phyloP scores from a whole-genome alignment of 2,113 vertebrate species.

The Platichthys flesus region DNA sequence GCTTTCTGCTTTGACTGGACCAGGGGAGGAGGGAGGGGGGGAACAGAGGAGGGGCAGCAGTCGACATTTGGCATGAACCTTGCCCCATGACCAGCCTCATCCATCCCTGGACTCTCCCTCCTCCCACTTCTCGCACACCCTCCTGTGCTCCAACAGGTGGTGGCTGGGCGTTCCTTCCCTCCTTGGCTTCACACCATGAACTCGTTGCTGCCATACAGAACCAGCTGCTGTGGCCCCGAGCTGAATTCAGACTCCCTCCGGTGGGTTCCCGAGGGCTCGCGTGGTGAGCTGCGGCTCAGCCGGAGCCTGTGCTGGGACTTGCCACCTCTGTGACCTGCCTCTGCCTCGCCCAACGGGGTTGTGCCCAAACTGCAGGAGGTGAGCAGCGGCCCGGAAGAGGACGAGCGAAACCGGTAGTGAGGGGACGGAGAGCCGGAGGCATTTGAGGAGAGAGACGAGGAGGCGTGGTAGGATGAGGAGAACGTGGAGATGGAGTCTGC shows the following conservation, averaged over 20 bases:
- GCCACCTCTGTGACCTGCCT: slow-evolving; percentile 61
- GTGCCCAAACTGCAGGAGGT: slow-evolving; percentile 76
- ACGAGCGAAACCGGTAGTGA: slow-evolving; percentile 84
- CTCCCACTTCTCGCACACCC: slow-evolving; percentile 11
- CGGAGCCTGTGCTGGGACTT: slow-evolving; percentile 86
- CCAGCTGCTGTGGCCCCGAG: slow-evolving; percentile 83
- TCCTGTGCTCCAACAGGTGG: slow-evolving; percentile 8
- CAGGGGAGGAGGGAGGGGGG: slow-evolving; percentile 25
- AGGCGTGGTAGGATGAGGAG: slow-evolving; percentile 80
- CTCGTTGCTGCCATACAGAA: slow-evolving; percentile 92
- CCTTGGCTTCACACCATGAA: slow-evolving; percentile 91
- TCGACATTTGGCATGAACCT: neutral
- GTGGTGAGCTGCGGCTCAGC: slow-evolving; percentile 89
- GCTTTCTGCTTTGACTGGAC: slow-evolving; percentile 17
- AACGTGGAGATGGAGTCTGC: slow-evolving; percentile 71
- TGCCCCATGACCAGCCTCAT: slow-evolving; percentile 47
- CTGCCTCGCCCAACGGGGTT: slow-evolving; percentile 52
- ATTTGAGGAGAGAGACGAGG: slow-evolving; percentile 83
- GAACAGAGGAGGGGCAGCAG: slow-evolving; percentile 37
- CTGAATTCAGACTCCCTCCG: slow-evolving; percentile 85
- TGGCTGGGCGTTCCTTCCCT: neutral
- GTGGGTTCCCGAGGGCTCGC: slow-evolving; percentile 83
- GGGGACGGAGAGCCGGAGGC: slow-evolving; percentile 79
- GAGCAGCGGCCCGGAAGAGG: slow-evolving; percentile 89
- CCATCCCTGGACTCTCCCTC: slow-evolving; percentile 18